A percentile compares a stretch with the other conserved stretches of the same genome.
These are phyloP conservation scores for Cataglyphis hispanica DNA, from an alignment of 1,140 invertebrate genomes.

Conservation along the genomic window DNA sequence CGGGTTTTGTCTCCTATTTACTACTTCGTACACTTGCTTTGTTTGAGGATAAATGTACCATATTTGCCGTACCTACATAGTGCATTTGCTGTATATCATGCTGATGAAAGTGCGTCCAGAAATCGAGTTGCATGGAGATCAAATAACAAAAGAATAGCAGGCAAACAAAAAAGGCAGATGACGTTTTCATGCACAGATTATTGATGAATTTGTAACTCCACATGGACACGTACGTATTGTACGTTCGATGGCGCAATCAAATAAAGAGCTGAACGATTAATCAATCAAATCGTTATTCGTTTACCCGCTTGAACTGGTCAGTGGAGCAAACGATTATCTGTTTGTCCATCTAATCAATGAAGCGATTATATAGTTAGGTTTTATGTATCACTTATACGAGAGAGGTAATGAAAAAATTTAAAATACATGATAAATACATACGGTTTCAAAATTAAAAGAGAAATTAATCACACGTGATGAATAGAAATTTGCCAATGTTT, in stretches of 20 bases:
- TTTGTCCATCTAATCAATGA: constrained; percentile 62
- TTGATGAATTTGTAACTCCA: constrained; percentile 58
- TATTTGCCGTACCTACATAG: constrained; percentile 15
- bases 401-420: neutral
- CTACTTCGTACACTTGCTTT: neutral
- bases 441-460: constrained; percentile 3
- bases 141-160: constrained; percentile 54
- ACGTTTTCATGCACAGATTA: constrained; percentile 60
- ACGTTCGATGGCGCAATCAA: constrained; percentile 56
- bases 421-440: neutral
- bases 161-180: constrained; percentile 49
- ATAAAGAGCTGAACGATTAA: constrained; percentile 60
- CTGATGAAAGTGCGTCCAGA: constrained; percentile 23
- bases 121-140: constrained; percentile 28
- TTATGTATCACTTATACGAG: constrained; percentile 22
- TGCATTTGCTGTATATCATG: neutral
- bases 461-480: neutral
- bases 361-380: constrained; percentile 45
- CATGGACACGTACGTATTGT: neutral
- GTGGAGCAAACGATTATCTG: constrained; percentile 60
- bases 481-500: neutral
- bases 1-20: neutral
- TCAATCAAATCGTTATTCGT: constrained; percentile 63
- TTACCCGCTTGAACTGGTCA: constrained; percentile 59
- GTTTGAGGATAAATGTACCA: constrained; percentile 12